Evolutionary conservation across 2,888 invertebrate genomes (phyloP).

Genomic region (Stramonita haemastoma): DNA sequence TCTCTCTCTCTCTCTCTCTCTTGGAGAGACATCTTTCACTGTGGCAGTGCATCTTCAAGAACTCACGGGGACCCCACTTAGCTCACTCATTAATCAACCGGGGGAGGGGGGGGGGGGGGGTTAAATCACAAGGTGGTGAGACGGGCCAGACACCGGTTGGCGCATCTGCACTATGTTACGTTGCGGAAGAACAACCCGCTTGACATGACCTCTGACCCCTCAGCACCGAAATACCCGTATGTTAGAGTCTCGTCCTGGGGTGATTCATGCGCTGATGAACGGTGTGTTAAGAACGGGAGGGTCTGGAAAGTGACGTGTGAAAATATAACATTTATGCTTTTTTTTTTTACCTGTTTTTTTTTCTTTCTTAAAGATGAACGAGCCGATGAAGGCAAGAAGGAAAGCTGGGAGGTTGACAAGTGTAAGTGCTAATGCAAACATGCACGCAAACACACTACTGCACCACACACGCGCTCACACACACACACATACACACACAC

Average conservation of each 20-base stretch:
- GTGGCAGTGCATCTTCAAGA: background rate
- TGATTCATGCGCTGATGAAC: constrained; percentile 6
- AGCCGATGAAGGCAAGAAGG: background rate
- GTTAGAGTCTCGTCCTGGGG: background rate
- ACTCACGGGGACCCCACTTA: background rate
- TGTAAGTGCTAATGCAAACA: too few relatives aligned
- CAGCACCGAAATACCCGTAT: constrained; percentile 32
- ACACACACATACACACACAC: too few relatives aligned
- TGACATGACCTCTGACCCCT: constrained; percentile 30
- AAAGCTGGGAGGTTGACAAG: background rate
- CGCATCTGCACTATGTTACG: constrained; percentile 38
- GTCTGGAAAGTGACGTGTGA: background rate
- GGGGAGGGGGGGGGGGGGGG: too few relatives aligned
- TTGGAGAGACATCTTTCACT: background rate
- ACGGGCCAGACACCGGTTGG: background rate
- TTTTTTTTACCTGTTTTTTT: background rate
- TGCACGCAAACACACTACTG: too few relatives aligned
- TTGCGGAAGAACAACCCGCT: constrained; percentile 28
- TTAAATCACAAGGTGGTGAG: constrained; percentile 25
- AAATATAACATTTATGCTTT: background rate
- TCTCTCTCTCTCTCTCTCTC: background rate
- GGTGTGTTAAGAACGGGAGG: background rate
- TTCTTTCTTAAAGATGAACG: background rate
- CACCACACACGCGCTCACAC: too few relatives aligned
- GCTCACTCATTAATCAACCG: constrained; percentile 29